Evolutionary conservation across 2,113 vertebrate species (phyloP), one percentile per base, ranked within the genome.

Genomic region (Hippoglossus stenolepis): DNA sequence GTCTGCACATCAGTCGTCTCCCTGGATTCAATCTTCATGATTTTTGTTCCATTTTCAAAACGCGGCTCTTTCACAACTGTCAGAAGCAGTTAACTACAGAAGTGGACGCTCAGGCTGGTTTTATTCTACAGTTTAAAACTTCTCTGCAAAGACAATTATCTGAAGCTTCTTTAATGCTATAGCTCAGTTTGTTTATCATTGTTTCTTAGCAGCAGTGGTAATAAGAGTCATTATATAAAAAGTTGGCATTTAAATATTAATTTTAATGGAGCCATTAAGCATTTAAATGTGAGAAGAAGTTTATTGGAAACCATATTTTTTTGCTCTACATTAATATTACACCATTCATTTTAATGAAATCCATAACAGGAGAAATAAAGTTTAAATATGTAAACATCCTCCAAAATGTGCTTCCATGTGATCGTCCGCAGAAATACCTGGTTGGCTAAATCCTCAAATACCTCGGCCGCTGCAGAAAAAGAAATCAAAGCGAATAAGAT

Each of bases 401-500:
- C 38, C 47, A 20, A 72, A 70, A 38, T 58, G 61, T 21, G 65
- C 20, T 11, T 43, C 9, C 62, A 59, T 14, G 51, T 58, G 65
- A 79, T 85, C 64, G 79, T 72, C 71, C 72, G 13, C 23, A 86
- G 70, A 65, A 86, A 70, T 54, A 65, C 35, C 68, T 61, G 63
- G 18, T 73, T 71, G 56, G 53, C 61, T 70, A 49, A 72, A 68
- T 79, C 65, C 68, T 71, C 70, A 89, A 81, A 80, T 79, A 75
- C 53, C 77, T 61, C 75, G 31, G 76, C 26, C 24, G 71, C 56
- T 54, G 79, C 73, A 67, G 73, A 66, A 68, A 59, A 70, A 60
- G 5, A 80, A 77, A 90, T 92, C 90, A 88, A 85, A 88, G 21
- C 83, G 78, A 93, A 89, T 90, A 78, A 91, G 74, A 89, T 85